Conservation (phyloP, 2,888 invertebrate species). For the Phengaris arion region DNA sequence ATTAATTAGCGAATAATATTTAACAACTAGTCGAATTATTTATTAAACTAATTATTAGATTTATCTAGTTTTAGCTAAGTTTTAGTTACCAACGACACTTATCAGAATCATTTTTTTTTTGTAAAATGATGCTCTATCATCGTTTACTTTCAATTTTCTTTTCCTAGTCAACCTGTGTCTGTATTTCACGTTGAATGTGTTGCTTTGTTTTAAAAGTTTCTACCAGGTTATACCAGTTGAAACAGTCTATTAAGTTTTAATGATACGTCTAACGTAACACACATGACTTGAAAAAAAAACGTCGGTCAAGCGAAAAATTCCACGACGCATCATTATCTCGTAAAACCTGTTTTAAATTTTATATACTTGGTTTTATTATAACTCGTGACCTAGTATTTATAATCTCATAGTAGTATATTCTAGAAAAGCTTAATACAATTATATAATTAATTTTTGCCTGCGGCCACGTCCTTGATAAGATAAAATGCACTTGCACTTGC, state of each 20-base stretch:
- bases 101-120: too few relatives aligned
- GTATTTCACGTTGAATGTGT: too few relatives aligned
- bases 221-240: neutral
- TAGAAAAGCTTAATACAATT: neutral
- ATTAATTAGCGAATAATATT: neutral
- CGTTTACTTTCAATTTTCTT: too few relatives aligned
- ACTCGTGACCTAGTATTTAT: neutral
- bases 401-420: neutral
- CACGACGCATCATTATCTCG: constrained; percentile 56
- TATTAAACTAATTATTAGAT: neutral
- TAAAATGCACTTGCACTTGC: too few relatives aligned
- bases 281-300: constrained; percentile 21
- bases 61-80: neutral
- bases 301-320: constrained; percentile 55
- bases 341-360: constrained; percentile 61
- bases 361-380: constrained; percentile 42
- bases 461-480: too few relatives aligned
- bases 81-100: too few relatives aligned
- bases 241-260: constrained; percentile 1
- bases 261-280: neutral
- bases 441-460: neutral
- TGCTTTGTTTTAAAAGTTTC: neutral
- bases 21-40: neutral
- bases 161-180: too few relatives aligned
- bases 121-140: too few relatives aligned